Evolutionary conservation across 2,888 invertebrate genomes (phyloP), one percentile per base, ranked within the genome.

Genomic region (Parnassius orleans): DNA sequence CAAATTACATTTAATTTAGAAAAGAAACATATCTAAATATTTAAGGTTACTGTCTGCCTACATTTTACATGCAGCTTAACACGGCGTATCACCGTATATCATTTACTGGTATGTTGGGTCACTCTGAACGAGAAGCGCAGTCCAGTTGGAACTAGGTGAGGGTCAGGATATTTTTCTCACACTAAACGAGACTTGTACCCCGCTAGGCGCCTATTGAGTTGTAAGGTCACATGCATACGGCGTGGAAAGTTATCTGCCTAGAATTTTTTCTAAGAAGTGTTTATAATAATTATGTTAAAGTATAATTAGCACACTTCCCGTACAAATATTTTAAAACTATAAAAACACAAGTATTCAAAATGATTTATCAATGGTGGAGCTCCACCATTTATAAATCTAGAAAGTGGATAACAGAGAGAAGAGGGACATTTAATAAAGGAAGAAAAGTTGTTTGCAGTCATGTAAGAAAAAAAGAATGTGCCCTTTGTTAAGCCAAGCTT

Each of bases 161-260:
- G 89, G 89, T 81, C 86, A 87, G 79, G 73, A 77, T 73, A 87
- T 86, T 87, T 86, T 87, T 89, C 89, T 89, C 88, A 88, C 89
- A 87, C 86, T 85, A 77, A 68, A 71, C 69, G 69, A 68, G 71
- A 68, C 68, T 68, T 68, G 63, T 73, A 73, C 72, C 77, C 71
- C 69, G 79, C 75, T 66, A 77, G 70, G 73, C 72, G 73, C 71
- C 74, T 68, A 67, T 70, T 69, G 69, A 62, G 74, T 71, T 70
- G 73, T 66, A 69, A 69, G 66, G 68, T 63, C 57, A 12, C 47
- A 66, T 65, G 7, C 60, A 69, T 63, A 72, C 24, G 62, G 57
- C 12, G 9, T 11, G 42, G 5, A 10, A 52, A 44, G 56, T 12
- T 46, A 46, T 46, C 46, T 46, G n/a, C n/a, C n/a, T 46, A 46